A percentile compares a stretch with the other conserved stretches of the same genome.
phyloP scores from a whole-genome alignment of 2,113 vertebrate species.

The Thermophis baileyi region DNA sequence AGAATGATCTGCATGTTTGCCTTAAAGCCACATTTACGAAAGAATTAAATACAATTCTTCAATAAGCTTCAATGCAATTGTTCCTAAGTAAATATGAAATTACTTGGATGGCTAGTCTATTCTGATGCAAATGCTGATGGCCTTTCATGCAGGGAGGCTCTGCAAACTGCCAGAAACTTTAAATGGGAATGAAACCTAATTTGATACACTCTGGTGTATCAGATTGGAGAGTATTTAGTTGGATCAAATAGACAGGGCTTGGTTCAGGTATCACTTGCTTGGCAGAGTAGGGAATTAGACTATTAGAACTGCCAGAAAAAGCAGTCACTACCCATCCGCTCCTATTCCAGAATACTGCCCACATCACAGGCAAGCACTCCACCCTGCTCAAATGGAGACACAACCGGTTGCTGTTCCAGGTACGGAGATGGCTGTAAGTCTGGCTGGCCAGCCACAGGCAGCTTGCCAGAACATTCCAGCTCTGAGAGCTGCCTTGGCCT shows the following conservation, averaged over 20 bases:
- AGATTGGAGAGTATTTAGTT: background rate
- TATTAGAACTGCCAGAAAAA: slow-evolving; percentile 24
- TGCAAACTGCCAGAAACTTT: background rate
- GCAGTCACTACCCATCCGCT: slow-evolving; percentile 1
- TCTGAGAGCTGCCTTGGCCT: background rate
- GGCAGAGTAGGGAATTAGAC: background rate
- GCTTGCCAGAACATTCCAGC: slow-evolving; percentile 61
- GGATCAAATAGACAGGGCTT: slow-evolving; percentile 5
- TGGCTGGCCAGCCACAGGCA: slow-evolving; percentile 41
- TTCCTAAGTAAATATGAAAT: background rate
- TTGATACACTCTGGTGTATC: background rate
- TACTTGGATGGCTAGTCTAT: background rate
- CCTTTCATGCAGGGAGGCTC: background rate
- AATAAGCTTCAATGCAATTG: background rate
- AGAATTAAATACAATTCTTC: background rate
- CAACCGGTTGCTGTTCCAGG: slow-evolving; percentile 46
- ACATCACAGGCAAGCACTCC: slow-evolving; percentile 9
- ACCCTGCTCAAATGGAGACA: slow-evolving; percentile 34
- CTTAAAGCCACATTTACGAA: background rate
- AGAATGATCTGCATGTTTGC: background rate
- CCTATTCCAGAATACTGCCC: slow-evolving; percentile 12
- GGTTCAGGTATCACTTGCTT: slow-evolving; percentile 6
- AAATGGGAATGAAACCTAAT: background rate
- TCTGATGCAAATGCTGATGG: background rate
- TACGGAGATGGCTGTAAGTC: slow-evolving; percentile 19